phyloP scores from a whole-genome alignment of 2,888 invertebrate species.

The Timema cristinae region DNA sequence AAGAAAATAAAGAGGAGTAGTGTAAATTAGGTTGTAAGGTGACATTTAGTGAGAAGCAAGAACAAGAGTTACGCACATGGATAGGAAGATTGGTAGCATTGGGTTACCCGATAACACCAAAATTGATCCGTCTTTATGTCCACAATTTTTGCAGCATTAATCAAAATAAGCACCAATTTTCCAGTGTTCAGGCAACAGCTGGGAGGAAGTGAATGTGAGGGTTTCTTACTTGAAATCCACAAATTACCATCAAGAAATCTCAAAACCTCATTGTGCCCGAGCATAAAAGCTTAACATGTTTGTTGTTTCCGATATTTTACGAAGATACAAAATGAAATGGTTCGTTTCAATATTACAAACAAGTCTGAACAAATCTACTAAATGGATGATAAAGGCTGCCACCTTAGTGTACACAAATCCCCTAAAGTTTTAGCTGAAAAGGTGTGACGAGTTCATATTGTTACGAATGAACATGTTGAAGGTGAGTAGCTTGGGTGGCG shows the following conservation, averaged over 20 bases:
- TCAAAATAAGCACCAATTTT: not conserved
- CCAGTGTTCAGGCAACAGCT: not conserved
- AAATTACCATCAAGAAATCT: too few species aligned
- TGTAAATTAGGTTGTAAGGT: too few species aligned
- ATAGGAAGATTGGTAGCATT: constrained; percentile 3
- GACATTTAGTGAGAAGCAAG: not conserved
- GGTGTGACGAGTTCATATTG: constrained; percentile 8
- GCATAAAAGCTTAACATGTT: too few species aligned
- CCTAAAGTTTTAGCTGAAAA: not conserved
- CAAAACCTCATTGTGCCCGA: too few species aligned
- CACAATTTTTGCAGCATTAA: not conserved
- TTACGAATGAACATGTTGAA: constrained; percentile 12
- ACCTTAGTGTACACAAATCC: too few species aligned
- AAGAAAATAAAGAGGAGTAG: not conserved
- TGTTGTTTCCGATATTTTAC: not conserved
- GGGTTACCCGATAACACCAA: constrained; percentile 6
- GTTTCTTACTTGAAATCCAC: not conserved
- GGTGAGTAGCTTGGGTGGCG: too few species aligned
- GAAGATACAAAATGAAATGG: not conserved
- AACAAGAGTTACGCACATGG: not conserved
- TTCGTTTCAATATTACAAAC: not conserved
- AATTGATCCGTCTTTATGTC: constrained; percentile 8
- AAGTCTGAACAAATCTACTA: not conserved
- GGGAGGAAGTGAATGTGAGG: constrained; percentile 5
- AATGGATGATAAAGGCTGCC: constrained; percentile 11